Evolutionary conservation across 2,888 invertebrate genomes (phyloP).

Genomic region (Celastrina argiolus): DNA sequence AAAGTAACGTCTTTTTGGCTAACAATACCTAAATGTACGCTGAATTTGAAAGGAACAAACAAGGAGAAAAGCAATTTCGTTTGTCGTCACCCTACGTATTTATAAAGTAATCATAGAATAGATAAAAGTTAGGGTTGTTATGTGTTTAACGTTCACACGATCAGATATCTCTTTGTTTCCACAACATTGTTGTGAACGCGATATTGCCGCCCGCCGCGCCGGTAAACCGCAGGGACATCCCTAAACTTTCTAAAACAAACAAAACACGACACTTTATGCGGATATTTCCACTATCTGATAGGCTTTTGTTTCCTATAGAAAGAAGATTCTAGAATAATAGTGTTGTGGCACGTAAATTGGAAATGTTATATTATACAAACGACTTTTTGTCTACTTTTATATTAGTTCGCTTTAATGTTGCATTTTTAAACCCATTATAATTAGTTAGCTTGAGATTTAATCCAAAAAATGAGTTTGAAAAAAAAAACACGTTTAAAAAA

Average conservation of each 20-base stretch:
- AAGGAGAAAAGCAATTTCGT: not conserved
- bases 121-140: slow-evolving; percentile 6
- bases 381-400: no score
- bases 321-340: not conserved
- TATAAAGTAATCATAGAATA: slow-evolving; percentile 2
- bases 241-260: slow-evolving; percentile 13
- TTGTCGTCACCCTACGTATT: slow-evolving; percentile 3
- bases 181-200: not conserved
- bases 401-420: no score
- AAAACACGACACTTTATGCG: not conserved
- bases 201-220: not conserved
- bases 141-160: slow-evolving; percentile 2
- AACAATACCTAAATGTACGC: not conserved
- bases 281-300: slow-evolving; percentile 13
- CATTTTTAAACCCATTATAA: no score
- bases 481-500: no score
- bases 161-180: slow-evolving; percentile 12
- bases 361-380: no score
- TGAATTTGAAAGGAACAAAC: not conserved
- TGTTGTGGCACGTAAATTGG: not conserved
- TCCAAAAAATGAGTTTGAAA: no score
- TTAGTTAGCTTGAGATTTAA: no score
- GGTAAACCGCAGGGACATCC: slow-evolving; percentile 11
- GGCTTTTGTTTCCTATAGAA: not conserved
- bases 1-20: not conserved